Conservation (phyloP, 2,797 vertebrate species). For the Podarcis lilfordi region DNA sequence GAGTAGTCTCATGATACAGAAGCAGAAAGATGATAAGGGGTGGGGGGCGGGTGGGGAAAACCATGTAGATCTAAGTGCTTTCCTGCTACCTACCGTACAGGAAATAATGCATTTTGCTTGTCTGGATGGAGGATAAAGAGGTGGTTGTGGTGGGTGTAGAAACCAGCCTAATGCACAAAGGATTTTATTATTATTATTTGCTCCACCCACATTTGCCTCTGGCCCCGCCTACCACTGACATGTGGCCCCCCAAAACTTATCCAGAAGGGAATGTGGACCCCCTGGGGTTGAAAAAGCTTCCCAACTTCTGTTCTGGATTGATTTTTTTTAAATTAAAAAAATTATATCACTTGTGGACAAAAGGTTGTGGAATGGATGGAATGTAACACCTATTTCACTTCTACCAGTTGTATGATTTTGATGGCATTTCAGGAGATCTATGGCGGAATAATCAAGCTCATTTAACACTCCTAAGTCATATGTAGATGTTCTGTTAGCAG, state of each 20-base stretch:
- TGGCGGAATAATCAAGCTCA: neutral
- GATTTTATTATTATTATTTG: too few species aligned
- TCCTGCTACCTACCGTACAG: neutral
- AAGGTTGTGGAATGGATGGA: neutral
- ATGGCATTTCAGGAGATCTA: neutral
- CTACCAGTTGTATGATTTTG: neutral
- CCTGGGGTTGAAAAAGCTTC: neutral
- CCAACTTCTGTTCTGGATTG: neutral
- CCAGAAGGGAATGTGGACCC: too few species aligned
- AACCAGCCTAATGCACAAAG: neutral
- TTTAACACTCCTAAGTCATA: neutral
- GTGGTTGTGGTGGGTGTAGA: too few species aligned
- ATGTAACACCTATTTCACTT: neutral
- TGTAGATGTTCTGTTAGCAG: neutral
- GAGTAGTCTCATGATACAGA: constrained; percentile 32
- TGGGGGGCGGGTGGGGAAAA: neutral
- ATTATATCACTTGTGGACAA: neutral
- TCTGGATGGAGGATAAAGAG: too few species aligned
- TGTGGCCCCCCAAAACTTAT: too few species aligned
- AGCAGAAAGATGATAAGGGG: constrained; percentile 21
- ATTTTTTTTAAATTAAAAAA: too few species aligned
- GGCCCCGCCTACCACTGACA: too few species aligned
- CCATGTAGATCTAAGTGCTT: neutral
- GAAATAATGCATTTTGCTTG: neutral
- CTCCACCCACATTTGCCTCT: too few species aligned